Base-by-base conservation (phyloP, 2,797 vertebrate species). In the Anniella stebbinsi region DNA sequence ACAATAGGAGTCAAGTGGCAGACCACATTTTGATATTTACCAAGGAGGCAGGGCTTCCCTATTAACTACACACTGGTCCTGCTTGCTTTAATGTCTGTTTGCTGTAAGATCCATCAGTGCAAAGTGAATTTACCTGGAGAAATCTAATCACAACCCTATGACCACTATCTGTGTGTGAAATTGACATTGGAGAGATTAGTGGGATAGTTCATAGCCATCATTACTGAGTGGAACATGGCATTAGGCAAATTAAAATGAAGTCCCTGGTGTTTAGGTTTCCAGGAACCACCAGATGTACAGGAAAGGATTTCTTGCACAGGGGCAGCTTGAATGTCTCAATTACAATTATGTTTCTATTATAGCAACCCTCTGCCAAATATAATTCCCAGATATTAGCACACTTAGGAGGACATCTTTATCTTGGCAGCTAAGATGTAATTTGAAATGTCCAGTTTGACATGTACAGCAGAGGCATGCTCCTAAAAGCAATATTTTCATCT, bases 241-340 rank as follows among this genome's bases (percentile, higher is more conserved):
- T 95, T 93, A 95, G 76, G 86, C 66, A 95, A 94, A 96, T 95
- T 94, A 92, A 89, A 96, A 89, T 88, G 72, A 94, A 95, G 81
- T 93, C 91, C 67, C 88, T 90, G 63, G 77, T 94, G 93, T 91
- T 95, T 93, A 88, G 94, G 87, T 87, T 96, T 96, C 92, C 93
- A 93, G 93, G 91, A 96, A 96, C 51, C 89, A 87, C 83, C 89
- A 95, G 92, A 92, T 90, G 86, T 93, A 92, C 57, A 90, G 73
- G 54, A 93, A 90, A 94, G 76, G 84, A 93, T 95, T 95, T 95
- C 91, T 96, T 95, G 81, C 75, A 87, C 72, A 88, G 33, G 45
- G 36, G 67, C 89, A 92, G 93, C 90, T 96, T 95, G 93, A 96
- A 94, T 96, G 57, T 96, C 94, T 90, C 90, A 94, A 91, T 96